Evolutionary conservation across 2,113 vertebrate genomes (phyloP).

Genomic region (Ptilorrhoa leucosticta): DNA sequence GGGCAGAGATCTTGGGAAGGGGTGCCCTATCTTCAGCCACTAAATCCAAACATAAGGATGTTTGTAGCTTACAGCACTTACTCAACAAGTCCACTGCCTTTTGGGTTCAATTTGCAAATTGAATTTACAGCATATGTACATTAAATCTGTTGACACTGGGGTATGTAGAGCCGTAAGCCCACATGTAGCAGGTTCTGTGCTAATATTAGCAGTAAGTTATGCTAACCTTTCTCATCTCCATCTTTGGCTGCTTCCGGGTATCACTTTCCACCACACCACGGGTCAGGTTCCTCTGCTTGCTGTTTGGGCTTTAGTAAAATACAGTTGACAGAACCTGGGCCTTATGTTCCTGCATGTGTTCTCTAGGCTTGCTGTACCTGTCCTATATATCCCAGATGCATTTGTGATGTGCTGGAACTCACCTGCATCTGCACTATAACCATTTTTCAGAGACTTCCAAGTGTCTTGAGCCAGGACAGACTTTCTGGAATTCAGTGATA

Average conservation of each 20-base stretch:
- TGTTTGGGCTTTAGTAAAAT: not conserved
- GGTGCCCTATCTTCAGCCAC: not conserved
- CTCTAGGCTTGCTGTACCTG: not conserved
- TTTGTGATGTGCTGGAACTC: not conserved
- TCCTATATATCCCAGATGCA: not conserved
- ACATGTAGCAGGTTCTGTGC: not conserved
- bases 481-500: not conserved
- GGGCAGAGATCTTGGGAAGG: not conserved
- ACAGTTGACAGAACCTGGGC: not conserved
- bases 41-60: not conserved
- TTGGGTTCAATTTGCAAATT: slow-evolving; percentile 6
- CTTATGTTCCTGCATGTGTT: not conserved
- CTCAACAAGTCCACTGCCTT: not conserved
- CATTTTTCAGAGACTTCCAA: not conserved
- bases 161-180: not conserved
- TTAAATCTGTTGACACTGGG: not conserved
- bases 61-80: not conserved
- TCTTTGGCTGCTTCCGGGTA: not conserved
- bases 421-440: not conserved
- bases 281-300: not conserved
- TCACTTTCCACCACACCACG: not conserved
- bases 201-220: slow-evolving; percentile 28
- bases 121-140: not conserved
- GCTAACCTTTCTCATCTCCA: not conserved
- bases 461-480: not conserved